Conservation (phyloP, 2,888 invertebrate genomes). For the Mimachlamys varia region DNA sequence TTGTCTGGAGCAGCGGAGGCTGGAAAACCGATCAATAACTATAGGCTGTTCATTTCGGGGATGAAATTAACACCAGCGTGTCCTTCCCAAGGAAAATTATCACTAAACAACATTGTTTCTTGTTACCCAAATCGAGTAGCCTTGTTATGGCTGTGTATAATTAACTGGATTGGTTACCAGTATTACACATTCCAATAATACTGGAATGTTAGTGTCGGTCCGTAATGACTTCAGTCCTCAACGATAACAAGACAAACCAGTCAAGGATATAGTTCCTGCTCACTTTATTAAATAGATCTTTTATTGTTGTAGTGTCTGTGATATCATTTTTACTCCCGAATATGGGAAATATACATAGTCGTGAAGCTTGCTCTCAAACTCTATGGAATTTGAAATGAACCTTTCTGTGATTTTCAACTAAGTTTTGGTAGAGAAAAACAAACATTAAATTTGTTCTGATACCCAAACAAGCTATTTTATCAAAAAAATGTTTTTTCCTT, state of each 20-base stretch:
- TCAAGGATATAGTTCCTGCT: not conserved
- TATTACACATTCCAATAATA: constrained; percentile 8
- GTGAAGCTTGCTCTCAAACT: too few species aligned
- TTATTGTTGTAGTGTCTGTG: too few species aligned
- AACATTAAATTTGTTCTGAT: too few species aligned
- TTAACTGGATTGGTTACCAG: not conserved
- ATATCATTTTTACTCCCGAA: not conserved
- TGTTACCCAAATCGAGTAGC: constrained; percentile 10
- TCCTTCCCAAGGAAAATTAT: constrained; percentile 17
- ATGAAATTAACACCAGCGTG: constrained; percentile 12
- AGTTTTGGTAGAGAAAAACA: too few species aligned
- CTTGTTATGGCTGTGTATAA: not conserved
- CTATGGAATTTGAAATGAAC: too few species aligned
- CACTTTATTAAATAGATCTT: not conserved
- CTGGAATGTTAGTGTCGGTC: not conserved
- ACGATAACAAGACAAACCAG: not conserved
- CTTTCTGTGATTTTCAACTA: too few species aligned
- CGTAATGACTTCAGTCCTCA: not conserved
- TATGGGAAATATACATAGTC: not conserved
- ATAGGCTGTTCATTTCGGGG: not conserved
- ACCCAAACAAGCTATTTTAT: too few species aligned
- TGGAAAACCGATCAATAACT: not conserved
- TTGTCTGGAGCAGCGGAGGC: not conserved
- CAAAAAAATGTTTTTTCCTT: too few species aligned
- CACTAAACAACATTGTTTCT: constrained; percentile 29